Conservation (phyloP, 1,140 invertebrate species). For the Lineus longissimus region DNA sequence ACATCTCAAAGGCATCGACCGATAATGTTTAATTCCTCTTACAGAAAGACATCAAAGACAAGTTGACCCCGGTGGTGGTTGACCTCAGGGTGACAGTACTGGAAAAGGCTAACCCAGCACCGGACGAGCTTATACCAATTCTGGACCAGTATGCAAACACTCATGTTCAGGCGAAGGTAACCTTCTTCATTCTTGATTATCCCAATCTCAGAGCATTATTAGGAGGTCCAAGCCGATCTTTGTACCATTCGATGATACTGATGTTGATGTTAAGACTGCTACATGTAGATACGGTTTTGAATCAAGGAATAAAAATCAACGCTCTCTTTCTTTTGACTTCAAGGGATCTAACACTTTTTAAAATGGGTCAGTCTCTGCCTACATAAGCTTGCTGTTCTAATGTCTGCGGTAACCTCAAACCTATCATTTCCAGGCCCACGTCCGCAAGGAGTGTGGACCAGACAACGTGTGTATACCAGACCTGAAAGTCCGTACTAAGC, state of each 20-base stretch:
- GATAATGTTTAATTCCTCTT: conserved; percentile 17
- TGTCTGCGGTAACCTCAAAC: conserved; percentile 18
- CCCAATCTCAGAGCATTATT: conserved; percentile 14
- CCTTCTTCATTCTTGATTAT: conserved; percentile 66
- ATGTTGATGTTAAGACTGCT: too few species aligned
- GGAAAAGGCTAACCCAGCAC: conserved; percentile 55
- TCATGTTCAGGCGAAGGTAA: conserved; percentile 67
- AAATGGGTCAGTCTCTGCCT: too few species aligned
- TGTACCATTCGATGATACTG: too few species aligned
- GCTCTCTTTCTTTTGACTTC: too few species aligned
- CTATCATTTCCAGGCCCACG: conserved; percentile 62
- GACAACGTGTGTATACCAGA: conserved; percentile 87
- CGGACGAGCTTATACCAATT: conserved; percentile 55
- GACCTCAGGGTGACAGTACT: conserved; percentile 77
- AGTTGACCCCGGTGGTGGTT: conserved; percentile 60
- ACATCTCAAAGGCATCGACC: neutral
- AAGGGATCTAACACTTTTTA: too few species aligned
- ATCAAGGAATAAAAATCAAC: too few species aligned
- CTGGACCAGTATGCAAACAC: conserved; percentile 52
- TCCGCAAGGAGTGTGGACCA: conserved; percentile 87
- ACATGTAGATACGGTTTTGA: too few species aligned
- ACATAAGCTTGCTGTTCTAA: conserved; percentile 17
- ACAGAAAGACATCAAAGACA: conserved; percentile 44
- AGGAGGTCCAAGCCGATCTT: too few species aligned
- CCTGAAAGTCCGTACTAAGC: conserved; percentile 60